Percentiles rank a stretch among this genome's conserved stretches.
Evolutionary conservation across 2,113 vertebrate species (phyloP).

Genomic region (Cephalopterus ornatus): DNA sequence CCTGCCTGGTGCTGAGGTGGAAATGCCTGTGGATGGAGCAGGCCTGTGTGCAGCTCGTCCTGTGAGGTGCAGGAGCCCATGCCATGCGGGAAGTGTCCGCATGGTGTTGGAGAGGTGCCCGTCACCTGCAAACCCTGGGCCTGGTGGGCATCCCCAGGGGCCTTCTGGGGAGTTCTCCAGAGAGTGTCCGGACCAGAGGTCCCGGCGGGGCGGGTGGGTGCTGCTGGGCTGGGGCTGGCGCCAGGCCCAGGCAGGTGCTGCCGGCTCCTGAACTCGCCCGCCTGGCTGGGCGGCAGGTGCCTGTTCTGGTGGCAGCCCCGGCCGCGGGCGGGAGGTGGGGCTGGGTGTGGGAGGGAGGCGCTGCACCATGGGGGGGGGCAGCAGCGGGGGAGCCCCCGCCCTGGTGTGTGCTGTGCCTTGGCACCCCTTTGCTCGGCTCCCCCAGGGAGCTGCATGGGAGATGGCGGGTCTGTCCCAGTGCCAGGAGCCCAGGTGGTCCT

Average conservation of each 20-base stretch:
- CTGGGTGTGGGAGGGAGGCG: constrained; percentile 8
- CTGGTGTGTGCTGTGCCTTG: background rate
- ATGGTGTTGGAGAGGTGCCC: background rate
- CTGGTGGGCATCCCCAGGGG: background rate
- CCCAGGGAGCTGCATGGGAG: background rate
- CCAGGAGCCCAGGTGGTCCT: background rate
- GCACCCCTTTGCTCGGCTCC: background rate
- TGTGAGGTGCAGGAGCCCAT: background rate
- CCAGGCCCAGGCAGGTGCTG: constrained; percentile 13
- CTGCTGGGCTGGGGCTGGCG: background rate
- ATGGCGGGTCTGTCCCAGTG: background rate
- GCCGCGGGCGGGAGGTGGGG: constrained; percentile 55
- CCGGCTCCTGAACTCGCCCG: constrained; percentile 6
- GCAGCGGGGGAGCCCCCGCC: background rate
- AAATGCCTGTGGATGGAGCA: background rate
- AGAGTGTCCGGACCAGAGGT: background rate
- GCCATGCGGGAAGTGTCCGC: background rate
- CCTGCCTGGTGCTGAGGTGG: background rate
- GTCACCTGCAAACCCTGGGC: background rate
- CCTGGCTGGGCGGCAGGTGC: constrained; percentile 37
- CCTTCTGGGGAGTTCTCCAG: background rate
- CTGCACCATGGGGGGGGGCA: background rate
- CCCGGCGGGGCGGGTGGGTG: background rate
- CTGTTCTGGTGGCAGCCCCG: constrained; percentile 46
- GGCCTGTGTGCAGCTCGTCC: rapidly evolving